Evolutionary conservation across 2,113 vertebrate genomes (phyloP), one percentile per base, ranked within the genome.

Genomic region (Perca schrenkii): DNA sequence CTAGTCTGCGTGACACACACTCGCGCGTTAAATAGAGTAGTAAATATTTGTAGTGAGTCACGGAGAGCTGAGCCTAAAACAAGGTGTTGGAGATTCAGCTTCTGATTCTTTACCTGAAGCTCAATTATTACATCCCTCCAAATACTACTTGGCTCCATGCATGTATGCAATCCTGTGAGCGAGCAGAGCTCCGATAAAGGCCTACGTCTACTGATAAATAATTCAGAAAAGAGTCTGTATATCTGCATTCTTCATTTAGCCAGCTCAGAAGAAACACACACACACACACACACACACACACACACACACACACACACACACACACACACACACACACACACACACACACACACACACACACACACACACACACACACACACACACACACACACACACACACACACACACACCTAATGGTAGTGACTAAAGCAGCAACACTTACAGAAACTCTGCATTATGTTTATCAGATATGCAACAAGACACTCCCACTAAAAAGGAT

Each of bases 201-300:
- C 72, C 73, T 50, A 67, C 40, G 64, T 87, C 88, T 64, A 47
- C 83, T 85, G 62, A 83, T 94, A 76, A 92, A 94, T 94, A 89
- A 94, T 93, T 94, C 88, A 72, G 72, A 67, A 71, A 74, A 75
- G 66, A 73, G 50, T 57, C 31, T 34, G 70, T 64, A 74, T 56
- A 72, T 86, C 57, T 88, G 72, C 82, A 65, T 87, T 86, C 75
- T 84, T 61, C 74, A 31, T 79, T 49, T 40, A 43, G 22, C 43
- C 63, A n/a, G n/a, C 25, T 25, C 25, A 25, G 25, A 25, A 22
- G 16, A 21, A n/a, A 62, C 56, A 61, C 40, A 64, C 28, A 61
- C 64, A 25, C 16, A 19, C 36, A 67, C 71, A 73, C n/a, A n/a
- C n/a, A n/a, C n/a, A n/a, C n/a, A n/a, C n/a, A n/a, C n/a, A n/a